Evolutionary conservation across 2,888 invertebrate species (phyloP), one percentile per base, ranked within the genome.

Genomic region (Timema podura): DNA sequence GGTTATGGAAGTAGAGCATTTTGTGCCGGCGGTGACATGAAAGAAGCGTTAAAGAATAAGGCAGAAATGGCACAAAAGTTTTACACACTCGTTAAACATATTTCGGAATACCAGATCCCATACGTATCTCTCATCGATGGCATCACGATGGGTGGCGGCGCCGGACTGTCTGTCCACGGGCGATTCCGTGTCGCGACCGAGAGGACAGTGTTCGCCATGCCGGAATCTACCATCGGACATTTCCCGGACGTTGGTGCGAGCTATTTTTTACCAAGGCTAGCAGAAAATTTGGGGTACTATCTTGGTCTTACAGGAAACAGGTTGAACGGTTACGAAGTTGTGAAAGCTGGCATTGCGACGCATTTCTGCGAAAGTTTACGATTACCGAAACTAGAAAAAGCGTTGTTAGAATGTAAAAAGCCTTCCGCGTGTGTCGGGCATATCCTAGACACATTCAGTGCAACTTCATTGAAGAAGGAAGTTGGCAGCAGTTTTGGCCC

Each of bases 131-230:
- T 61, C n/a, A 61, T 61, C 44, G 61, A 61, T 11, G 61, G 61
- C 3, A 2, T 30, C 10, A 61, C 61, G 10, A 8, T 61, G 61
- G 61, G 61, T 3, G 16, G 44, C 1, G 61, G 61, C 8, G 30
- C 44, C 13, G 15, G 61, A 6, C 8, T 61, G 1, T 61, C 61
- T 6, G 30, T 61, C 10, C 1, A 30, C 13, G 61, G 30, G 30
- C 61, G 61, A 11, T 61, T 61, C 61, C 8, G 61, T 10, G 61
- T 61, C 44, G 61, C 61, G 30, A 61, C 61, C 10, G 61, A 61
- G 61, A 7, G 30, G 30, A 61, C 61, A 9, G 61, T 61, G 61
- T 11, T 61, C 2, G 61, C 61, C 16, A n/a, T 61, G 61, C 61
- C 61, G 10, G 61, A 61, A 45, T 10, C 45, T 10, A 13, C 30